Evolutionary conservation across 2,797 vertebrate species (phyloP), one percentile per base, ranked within the genome.

Genomic region (Tragelaphus oryx): DNA sequence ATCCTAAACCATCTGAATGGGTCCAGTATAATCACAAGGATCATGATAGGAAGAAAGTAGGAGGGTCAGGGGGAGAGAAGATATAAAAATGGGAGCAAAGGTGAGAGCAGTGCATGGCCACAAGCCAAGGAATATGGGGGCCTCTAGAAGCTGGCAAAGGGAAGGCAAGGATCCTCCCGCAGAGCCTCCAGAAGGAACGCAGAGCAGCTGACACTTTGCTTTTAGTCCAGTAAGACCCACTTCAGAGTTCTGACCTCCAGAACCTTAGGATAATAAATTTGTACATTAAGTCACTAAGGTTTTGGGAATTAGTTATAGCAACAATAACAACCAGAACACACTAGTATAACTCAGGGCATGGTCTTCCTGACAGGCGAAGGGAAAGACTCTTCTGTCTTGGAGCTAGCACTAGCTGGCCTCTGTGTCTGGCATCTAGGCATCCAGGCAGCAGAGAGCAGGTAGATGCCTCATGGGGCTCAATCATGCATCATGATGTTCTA

Each of bases 401-500:
- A 87, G 30, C 14, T 50, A 62, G 37, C 2, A 9, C 17, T 1
- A 28, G 11, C 28, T 28, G 33, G 24, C 62, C 26, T 37, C 30
- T 55, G 17, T 78, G 50, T 50, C 60, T 87, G 68, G 37, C 57
- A 16, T 37, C 65, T 13, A 4, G 30, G 78, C 20, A 4, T 44
- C 26, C 24, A 48, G n/a, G 62, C 8, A 57, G n/a, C 18, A 44
- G n/a, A 33, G 17, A 10, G 24, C 20, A 60, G 46, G 13, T 33
- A 59, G 11, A 3, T 11, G 8, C 0, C 0, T 37, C 10, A 3
- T 10, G 79, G 24, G 30, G 37, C 68, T 74, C 37, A 74, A 13
- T 26, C 12, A 3, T 11, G 14, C 0, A 0, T 37, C 4, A 4
- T 6, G 59, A 28, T 37, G 1, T 20, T 78, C 33, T 50, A 28